Base-by-base conservation (phyloP, 2,888 invertebrate genomes). In the Chymomyza procnemis region DNA sequence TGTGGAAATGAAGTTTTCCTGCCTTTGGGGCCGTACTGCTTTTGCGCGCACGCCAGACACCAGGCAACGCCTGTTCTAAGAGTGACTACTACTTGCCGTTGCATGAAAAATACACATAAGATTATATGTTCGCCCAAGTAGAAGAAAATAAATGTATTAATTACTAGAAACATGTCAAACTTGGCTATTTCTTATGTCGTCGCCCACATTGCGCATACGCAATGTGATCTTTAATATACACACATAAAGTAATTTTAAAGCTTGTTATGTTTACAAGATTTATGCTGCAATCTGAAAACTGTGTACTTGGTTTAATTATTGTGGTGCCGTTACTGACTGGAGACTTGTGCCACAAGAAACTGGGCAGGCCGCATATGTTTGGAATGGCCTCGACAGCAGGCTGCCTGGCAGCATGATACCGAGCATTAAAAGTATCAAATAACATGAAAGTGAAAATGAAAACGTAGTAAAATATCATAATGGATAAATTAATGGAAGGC, bases 1-100 rank as follows among this genome's bases (percentile, higher is more conserved):
- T 86, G 85, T 84, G 85, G 85, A 82, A 86, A 82, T 86, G 77
- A 86, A 84, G 82, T 84, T 86, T 82, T 82, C 79, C 82, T 79
- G 73, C 73, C 75, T 70, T 69, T 75, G 76, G 67, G 21, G 77
- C 75, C 78, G 4, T 21, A 80, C 83, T 83, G 76, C 76, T 78
- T 63, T 47, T 41, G 55, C 54, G 26, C 50, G 47, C 47, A 26
- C 67, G 54, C 50, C 62, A 47, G 47, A 56, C 67, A 47, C 19
- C 46, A n/a, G 9, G 66, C n/a, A 18, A 18, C 4, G 50, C 18
- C 8, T 12, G 18, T 18, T 18, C 1, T 16, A 8, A 8, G 34
- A 21, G 34, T n/a, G 18, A 50, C 18, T 16, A 14, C 12, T 19
- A 46, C 57, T 58, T 26, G 26, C n/a, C n/a, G n/a, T n/a, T n/a